A percentile compares a stretch with the other conserved stretches of the same genome.
Evolutionary conservation across 2,888 invertebrate species (phyloP).

Genomic region (Alsophila aescularia): DNA sequence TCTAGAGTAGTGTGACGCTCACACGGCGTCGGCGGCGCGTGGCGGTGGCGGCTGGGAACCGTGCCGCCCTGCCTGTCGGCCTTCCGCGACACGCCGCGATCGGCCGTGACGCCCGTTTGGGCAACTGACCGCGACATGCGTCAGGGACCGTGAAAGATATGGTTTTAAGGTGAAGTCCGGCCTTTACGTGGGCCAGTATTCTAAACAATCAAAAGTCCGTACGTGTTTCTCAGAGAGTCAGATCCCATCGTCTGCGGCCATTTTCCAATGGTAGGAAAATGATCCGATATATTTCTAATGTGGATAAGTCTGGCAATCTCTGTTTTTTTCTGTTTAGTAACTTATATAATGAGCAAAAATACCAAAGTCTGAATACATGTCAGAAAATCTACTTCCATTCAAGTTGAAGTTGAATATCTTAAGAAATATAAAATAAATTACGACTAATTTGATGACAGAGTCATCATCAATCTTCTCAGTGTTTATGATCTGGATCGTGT

Average conservation of each 20-base stretch:
- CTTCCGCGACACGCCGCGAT: slow-evolving; percentile 36
- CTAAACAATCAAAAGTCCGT: no score
- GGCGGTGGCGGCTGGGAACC: slow-evolving; percentile 64
- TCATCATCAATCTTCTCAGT: slow-evolving; percentile 30
- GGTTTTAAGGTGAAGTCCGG: slow-evolving; percentile 7
- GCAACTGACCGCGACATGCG: slow-evolving; percentile 39
- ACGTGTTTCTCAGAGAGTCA: no score
- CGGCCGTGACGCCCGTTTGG: slow-evolving; percentile 41
- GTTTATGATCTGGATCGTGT: slow-evolving; percentile 27
- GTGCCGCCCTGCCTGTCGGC: slow-evolving; percentile 49
- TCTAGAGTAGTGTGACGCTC: slow-evolving; percentile 66
- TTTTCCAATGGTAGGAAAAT: no score
- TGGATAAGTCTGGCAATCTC: no score
- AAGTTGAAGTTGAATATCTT: not conserved
- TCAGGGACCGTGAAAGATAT: slow-evolving; percentile 15
- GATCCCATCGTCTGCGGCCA: no score
- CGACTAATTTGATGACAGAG: slow-evolving; percentile 20
- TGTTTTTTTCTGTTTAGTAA: no score
- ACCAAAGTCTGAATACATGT: no score
- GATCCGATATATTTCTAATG: no score
- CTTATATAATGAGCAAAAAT: no score
- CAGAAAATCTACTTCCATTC: not conserved
- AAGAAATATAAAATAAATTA: not conserved
- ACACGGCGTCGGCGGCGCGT: slow-evolving; percentile 57
- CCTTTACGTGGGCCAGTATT: not conserved